Evolutionary conservation across 64 coral and sea anemone genomes (phyloP), one percentile per base, ranked within the genome.

Genomic region (Montipora foliosa): DNA sequence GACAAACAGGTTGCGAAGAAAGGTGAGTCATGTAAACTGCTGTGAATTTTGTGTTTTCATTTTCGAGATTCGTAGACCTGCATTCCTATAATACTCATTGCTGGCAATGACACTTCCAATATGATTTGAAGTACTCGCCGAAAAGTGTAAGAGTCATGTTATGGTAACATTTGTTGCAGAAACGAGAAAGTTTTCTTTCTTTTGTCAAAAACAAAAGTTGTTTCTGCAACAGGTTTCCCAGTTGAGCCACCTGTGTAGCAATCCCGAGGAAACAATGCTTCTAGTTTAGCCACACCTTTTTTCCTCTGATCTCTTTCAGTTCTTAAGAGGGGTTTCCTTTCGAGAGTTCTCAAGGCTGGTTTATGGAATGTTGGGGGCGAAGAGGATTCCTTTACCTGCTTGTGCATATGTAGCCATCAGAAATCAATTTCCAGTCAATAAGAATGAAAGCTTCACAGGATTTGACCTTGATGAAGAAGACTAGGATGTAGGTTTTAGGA

Each of bases 1-100:
- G 49, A 79, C 19, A 88, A 50, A 74, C 29, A 48, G 81, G 74
- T 58, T n/a, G 50, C 16, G 81, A 86, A 77, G 91, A 87, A 58
- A 92, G 80, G 90, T 92, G 37, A 25, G 80, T 84, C 29, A 78
- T 47, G 12, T 9, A 17, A 5, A 44, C 51, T 55, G 51, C 51
- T 55, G 51, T 55, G 37, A 49, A 78, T 49, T 3, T 78, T 5
- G 3, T 49, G 5, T 47, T 14, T 49, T 78, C 76, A 78, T 55
- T 55, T 9, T 9, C 47, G 11, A 1, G 10, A 19, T 8, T 49
- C 5, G 1, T 14, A 47, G 6, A 78, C 0, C 4, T 49, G 47
- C 76, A 13, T 52, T 6, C 12, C 67, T 2, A 69, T 0, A 69
- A 69, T 69, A 15, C n/a, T 20, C 13, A 55, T 55, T 55, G 51